phyloP scores from a whole-genome alignment of 37 sponge, comb jelly and placozoan species.

The Oopsacas minuta region DNA sequence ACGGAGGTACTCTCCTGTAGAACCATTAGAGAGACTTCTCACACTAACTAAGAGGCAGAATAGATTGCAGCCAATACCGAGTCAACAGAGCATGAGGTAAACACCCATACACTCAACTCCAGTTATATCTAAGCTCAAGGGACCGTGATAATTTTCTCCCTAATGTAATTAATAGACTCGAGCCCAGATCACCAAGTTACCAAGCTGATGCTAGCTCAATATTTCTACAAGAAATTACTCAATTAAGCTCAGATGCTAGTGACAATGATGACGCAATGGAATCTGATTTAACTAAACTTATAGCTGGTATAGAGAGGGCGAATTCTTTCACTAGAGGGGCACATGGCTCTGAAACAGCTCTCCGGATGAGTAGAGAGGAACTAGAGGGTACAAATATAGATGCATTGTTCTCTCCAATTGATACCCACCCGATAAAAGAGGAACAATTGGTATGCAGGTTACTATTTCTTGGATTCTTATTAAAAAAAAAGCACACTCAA shows the following conservation, averaged over 20 bases:
- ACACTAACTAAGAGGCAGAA: conserved; percentile 10
- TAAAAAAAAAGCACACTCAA: too few species aligned
- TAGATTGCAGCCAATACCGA: not conserved
- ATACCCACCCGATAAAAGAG: not conserved
- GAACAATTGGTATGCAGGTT: not conserved
- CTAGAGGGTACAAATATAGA: not conserved
- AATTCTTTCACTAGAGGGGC: not conserved
- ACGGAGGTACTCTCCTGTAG: not conserved
- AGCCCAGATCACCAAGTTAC: not conserved
- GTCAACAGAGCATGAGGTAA: conserved; percentile 6
- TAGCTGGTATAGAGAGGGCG: conserved; percentile 7
- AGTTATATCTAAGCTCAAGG: not conserved
- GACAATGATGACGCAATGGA: not conserved
- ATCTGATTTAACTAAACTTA: not conserved
- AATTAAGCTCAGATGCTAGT: not conserved
- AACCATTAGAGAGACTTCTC: not conserved
- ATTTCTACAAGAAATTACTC: not conserved
- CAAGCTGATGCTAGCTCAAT: not conserved
- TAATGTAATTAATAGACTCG: too few species aligned
- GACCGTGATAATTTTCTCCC: not conserved
- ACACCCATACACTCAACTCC: too few species aligned
- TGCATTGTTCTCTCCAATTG: not conserved
- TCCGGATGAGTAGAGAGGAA: conserved; percentile 10
- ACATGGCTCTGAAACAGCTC: conserved; percentile 3
- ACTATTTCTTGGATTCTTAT: too few species aligned